Evolutionary conservation across 2,797 vertebrate genomes (phyloP), one percentile per base, ranked within the genome.

Genomic region (Spondyliosoma cantharus): DNA sequence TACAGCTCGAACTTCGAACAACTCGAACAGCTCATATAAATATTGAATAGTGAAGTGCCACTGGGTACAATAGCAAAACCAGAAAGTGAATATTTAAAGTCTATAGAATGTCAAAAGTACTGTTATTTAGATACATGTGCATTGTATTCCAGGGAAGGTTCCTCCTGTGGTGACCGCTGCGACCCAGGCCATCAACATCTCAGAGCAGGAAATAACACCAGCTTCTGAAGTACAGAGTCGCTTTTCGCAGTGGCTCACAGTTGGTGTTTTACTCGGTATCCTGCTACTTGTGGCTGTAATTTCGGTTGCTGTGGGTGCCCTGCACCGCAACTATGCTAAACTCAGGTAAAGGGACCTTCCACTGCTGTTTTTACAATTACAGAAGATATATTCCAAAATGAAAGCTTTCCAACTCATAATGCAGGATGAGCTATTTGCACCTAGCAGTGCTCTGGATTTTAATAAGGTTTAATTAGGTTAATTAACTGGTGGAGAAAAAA

Each of bases 101-200:
- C 22, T 46, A 25, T 37, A n/a, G 2, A 32, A 13, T 68, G 15
- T 32, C 29, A 24, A 57, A 48, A 22, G 25, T 19, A 8, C 13
- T 42, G 4, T 71, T 13, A 1, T 42, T 60, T 48, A 16, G 22
- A 19, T 52, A 1, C 27, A 45, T 5, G 65, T 67, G 1, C 85
- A 17, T 69, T 61, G 48, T 84, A 22, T 58, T 64, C 9, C 78
- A 94, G 93, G 85, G 90, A 92, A 88, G 64, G 17, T 25, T 32
- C 76, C 58, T 22, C 59, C 70, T 7, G 62, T 71, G 27, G 66
- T 58, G 22, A 70, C 61, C 13, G 37, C 70, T 1, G 32, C 54
- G 22, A 17, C 29, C 6, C 20, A 72, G 3, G 17, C 0, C 13
- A 7, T 17, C 2, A 63, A 65, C 37, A 29, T 6, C 13, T 60